Percentiles rank a stretch among this genome's conserved stretches.
Conservation (phyloP, 53 echinoderm and acorn worm genomes). For the Echinometra lucunter region DNA sequence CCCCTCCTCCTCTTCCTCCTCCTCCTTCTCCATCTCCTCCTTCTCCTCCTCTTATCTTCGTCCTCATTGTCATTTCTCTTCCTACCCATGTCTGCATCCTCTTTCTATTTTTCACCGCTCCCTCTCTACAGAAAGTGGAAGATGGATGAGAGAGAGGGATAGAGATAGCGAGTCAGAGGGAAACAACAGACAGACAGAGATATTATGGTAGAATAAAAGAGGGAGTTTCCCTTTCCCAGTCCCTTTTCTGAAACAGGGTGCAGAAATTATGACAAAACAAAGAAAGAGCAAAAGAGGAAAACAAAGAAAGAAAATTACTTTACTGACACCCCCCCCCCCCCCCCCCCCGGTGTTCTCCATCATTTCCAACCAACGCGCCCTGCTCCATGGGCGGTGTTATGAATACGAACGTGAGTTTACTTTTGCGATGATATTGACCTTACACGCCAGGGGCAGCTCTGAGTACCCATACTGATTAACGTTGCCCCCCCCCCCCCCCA, state of each 20-base stretch:
- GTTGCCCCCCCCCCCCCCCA: neutral
- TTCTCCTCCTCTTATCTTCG: neutral
- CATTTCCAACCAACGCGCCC: neutral
- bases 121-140: too few species aligned
- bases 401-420: neutral
- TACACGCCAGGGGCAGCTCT: neutral
- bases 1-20: neutral
- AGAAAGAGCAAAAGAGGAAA: too few species aligned
- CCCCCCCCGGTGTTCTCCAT: too few species aligned
- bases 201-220: neutral
- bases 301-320: neutral
- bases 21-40: neutral
- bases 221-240: too few species aligned
- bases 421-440: neutral
- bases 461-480: neutral
- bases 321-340: neutral
- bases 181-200: neutral
- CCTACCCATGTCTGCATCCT: neutral
- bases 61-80: too few species aligned
- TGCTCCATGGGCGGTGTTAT: neutral
- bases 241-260: too few species aligned
- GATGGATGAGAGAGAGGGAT: too few species aligned
- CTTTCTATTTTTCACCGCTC: too few species aligned
- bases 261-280: too few species aligned
- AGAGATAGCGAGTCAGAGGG: too few species aligned